Conservation (phyloP, 1,140 invertebrate genomes). For the Arctopsyche grandis region DNA sequence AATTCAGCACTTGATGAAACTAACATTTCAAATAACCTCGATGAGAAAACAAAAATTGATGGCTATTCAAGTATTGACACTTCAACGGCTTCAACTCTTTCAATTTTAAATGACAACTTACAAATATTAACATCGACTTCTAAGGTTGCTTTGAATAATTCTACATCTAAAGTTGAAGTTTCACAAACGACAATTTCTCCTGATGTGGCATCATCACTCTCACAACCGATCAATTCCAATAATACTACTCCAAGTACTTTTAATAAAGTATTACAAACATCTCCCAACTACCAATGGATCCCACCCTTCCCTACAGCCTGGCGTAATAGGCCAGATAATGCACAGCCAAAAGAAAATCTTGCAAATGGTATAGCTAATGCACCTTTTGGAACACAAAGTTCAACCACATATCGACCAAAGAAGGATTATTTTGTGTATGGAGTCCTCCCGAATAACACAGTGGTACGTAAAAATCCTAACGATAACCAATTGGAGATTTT, state of each 20-base stretch:
- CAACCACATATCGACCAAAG: slow-evolving; percentile 63
- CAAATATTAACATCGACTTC: slow-evolving; percentile 48
- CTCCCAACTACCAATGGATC: slow-evolving; percentile 49
- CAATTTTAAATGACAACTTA: neutral
- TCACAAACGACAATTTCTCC: neutral
- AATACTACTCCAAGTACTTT: slow-evolving; percentile 32
- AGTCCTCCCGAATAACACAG: slow-evolving; percentile 78
- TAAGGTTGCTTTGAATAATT: slow-evolving; percentile 51
- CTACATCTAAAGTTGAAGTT: neutral
- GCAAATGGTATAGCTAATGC: slow-evolving; percentile 57
- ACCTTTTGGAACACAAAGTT: slow-evolving; percentile 59
- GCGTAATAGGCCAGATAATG: slow-evolving; percentile 38
- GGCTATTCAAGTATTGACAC: neutral
- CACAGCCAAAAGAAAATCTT: slow-evolving; percentile 37
- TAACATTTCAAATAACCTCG: too few species aligned
- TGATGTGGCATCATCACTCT: slow-evolving; percentile 19
- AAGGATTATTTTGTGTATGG: slow-evolving; percentile 77
- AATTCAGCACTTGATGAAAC: neutral
- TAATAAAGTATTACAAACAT: slow-evolving; percentile 45
- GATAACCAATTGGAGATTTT: slow-evolving; percentile 72
- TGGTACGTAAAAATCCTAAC: slow-evolving; percentile 76
- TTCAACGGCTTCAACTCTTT: neutral
- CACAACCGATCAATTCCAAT: neutral
- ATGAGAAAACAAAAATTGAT: neutral
- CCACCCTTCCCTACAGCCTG: slow-evolving; percentile 48